Evolutionary conservation across 2,113 vertebrate genomes (phyloP).

Genomic region (Gulo gulo): DNA sequence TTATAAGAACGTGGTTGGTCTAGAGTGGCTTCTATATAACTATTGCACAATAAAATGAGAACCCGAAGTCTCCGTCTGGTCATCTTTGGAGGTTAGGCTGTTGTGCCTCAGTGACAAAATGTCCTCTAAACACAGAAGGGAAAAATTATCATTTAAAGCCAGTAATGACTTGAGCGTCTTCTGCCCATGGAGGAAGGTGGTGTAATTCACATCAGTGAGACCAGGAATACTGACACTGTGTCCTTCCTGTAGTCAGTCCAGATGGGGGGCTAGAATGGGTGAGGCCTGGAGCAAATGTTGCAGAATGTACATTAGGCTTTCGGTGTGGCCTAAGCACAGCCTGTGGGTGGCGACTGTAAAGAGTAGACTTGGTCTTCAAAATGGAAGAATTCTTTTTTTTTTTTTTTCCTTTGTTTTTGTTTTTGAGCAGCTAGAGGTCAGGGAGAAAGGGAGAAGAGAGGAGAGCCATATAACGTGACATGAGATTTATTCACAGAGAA

Average conservation of each 20-base stretch:
- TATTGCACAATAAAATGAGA: background rate
- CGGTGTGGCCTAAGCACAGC: background rate
- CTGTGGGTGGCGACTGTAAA: background rate
- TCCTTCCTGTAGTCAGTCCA: rapidly evolving
- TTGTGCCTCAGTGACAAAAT: background rate
- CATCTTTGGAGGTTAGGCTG: background rate
- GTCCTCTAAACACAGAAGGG: background rate
- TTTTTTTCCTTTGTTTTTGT: background rate
- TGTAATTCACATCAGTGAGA: background rate
- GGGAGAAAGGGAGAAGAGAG: background rate
- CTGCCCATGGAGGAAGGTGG: background rate
- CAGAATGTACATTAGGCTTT: background rate
- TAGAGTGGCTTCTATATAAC: background rate
- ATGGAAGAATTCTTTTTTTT: background rate
- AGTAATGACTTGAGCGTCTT: background rate
- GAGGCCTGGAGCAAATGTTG: background rate
- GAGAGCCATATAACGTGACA: background rate
- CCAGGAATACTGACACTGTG: background rate
- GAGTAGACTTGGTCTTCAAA: background rate
- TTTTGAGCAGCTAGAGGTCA: background rate
- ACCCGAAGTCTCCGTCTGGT: background rate
- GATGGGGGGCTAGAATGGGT: rapidly evolving
- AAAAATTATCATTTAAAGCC: background rate
- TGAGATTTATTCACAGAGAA: background rate
- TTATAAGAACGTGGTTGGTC: background rate